Conservation (phyloP, 64 coral and sea anemone genomes). For the Stylophora pistillata region DNA sequence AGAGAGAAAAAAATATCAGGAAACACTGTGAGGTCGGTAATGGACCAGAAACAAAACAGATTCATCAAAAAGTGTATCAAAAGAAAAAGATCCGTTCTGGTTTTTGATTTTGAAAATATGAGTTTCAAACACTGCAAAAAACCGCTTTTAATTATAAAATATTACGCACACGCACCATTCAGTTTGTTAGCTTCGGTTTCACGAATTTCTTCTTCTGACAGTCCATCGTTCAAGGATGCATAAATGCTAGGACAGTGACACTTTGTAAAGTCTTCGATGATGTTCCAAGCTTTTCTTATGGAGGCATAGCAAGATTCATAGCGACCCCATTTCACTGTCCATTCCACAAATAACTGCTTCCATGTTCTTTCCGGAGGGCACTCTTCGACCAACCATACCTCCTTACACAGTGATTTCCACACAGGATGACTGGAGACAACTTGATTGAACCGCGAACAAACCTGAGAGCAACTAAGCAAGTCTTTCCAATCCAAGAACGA, state of each 20-base stretch:
- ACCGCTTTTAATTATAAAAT: no score
- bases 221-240: conserved; percentile 73
- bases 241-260: conserved; percentile 73
- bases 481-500: conserved; percentile 78
- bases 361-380: conserved; percentile 58
- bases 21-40: no score
- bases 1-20: no score
- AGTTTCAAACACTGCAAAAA: no score
- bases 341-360: conserved; percentile 65
- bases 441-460: conserved; percentile 75
- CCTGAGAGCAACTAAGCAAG: conserved; percentile 69
- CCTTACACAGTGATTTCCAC: conserved; percentile 89
- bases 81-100: no score
- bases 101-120: no score
- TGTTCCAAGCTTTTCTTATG: conserved; percentile 86
- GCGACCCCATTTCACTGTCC: conserved; percentile 69
- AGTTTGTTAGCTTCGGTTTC: conserved; percentile 48
- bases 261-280: conserved; percentile 86
- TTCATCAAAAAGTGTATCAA: no score
- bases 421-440: conserved; percentile 50
- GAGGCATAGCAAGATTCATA: conserved; percentile 86
- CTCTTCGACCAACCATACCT: conserved; percentile 70
- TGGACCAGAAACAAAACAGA: no score
- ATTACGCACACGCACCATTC: conserved; percentile 30
- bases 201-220: conserved; percentile 75